These are phyloP conservation scores for Corythaeola cristata DNA, from an alignment of 2,113 vertebrate species.

Conservation along the genomic window DNA sequence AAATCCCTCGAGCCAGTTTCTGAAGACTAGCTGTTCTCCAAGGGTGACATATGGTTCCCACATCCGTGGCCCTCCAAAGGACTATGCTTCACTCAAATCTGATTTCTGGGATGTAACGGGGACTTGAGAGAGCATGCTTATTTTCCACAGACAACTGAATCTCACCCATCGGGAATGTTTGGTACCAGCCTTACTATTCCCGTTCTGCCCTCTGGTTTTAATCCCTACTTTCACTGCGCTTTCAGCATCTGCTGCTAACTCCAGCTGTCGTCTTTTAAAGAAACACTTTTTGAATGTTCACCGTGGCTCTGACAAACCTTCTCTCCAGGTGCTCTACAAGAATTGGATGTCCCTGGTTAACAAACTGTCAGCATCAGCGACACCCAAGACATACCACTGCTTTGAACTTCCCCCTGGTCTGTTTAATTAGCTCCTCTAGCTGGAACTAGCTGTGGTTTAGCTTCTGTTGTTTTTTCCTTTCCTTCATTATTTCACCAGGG, in stretches of 20 bases:
- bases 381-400: not conserved
- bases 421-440: not conserved
- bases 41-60: not conserved
- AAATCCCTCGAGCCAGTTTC: not conserved
- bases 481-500: not conserved
- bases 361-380: not conserved
- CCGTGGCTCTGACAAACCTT: not conserved
- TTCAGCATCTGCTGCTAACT: slow-evolving; percentile 6
- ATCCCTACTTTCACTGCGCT: not conserved
- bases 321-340: not conserved
- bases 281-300: not conserved
- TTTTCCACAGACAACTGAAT: not conserved
- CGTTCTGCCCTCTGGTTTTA: not conserved
- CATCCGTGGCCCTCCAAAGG: not conserved
- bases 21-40: not conserved
- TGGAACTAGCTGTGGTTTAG: not conserved
- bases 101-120: not conserved
- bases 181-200: not conserved
- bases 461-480: slow-evolving; percentile 16
- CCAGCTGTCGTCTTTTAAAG: not conserved
- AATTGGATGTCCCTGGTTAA: not conserved
- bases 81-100: not conserved
- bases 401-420: not conserved
- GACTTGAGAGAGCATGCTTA: not conserved
- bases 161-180: not conserved